These are phyloP conservation scores for Gymnocheta viridis DNA, from an alignment of 2,888 invertebrate species.

Conservation along the genomic window DNA sequence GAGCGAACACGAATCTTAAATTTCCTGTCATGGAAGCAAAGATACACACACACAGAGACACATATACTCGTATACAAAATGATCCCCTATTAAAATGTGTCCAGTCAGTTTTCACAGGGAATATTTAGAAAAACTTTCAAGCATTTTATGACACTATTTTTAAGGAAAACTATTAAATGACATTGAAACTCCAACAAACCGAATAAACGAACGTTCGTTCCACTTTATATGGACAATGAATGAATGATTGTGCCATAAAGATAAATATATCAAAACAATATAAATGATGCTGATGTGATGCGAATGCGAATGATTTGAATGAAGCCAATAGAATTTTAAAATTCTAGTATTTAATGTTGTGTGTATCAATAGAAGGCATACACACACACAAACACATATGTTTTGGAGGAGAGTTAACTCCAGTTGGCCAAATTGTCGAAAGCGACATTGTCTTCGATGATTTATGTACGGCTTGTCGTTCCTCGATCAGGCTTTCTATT, in stretches of 20 bases:
- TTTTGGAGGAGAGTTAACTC: conserved; percentile 1
- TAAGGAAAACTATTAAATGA: conserved; percentile 21
- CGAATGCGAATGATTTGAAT: conserved; percentile 52
- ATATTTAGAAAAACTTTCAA: conserved; percentile 15
- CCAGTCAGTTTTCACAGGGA: neutral
- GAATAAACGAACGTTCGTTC: conserved; percentile 29
- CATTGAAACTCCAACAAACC: conserved; percentile 25
- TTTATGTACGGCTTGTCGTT: too few species aligned
- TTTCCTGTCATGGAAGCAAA: neutral
- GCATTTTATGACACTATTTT: conserved; percentile 6
- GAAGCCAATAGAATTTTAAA: conserved; percentile 62
- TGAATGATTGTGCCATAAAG: conserved; percentile 26
- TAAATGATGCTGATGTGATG: conserved; percentile 55
- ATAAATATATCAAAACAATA: conserved; percentile 53
- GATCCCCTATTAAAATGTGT: conserved; percentile 35
- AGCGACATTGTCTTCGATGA: too few species aligned
- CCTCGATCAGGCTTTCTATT: too few species aligned
- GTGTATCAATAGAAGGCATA: neutral
- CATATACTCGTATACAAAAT: too few species aligned
- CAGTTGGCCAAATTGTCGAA: too few species aligned
- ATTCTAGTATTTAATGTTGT: conserved; percentile 43
- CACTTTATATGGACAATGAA: conserved; percentile 23
- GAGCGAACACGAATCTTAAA: neutral
- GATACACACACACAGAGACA: too few species aligned
- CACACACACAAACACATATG: neutral